These are phyloP conservation scores for Meriones psammophilus DNA, from an alignment of 2,797 vertebrate species.

Conservation along the genomic window DNA sequence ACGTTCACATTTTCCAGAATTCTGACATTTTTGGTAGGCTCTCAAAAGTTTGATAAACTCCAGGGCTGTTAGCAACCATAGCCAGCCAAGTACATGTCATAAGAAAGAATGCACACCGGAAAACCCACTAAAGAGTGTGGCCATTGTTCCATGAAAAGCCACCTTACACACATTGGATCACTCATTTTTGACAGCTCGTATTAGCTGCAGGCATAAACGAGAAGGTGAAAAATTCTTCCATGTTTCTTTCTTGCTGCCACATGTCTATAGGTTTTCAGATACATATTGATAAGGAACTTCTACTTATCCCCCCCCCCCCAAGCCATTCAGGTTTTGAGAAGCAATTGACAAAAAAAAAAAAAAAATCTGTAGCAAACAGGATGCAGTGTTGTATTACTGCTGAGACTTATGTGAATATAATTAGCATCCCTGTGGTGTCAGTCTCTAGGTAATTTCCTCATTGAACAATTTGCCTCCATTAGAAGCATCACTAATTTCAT, in stretches of 20 bases:
- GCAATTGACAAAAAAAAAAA: not conserved
- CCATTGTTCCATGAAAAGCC: not conserved
- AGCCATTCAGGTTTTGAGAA: not conserved
- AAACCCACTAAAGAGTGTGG: not conserved
- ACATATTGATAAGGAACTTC: not conserved
- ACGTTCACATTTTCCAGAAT: conserved; percentile 13
- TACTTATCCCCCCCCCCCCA: not conserved
- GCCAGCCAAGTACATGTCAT: not conserved
- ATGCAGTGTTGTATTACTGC: conserved; percentile 50
- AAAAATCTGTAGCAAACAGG: not conserved
- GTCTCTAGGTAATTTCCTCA: conserved; percentile 67
- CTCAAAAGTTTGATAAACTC: not conserved
- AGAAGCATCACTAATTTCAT: conserved; percentile 71
- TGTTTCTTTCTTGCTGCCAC: not conserved
- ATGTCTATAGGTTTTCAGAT: conserved; percentile 52
- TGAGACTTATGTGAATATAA: conserved; percentile 44
- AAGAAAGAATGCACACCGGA: not conserved
- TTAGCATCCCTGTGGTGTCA: conserved; percentile 65
- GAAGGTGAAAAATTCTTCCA: not conserved
- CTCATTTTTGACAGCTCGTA: not conserved
- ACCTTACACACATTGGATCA: not conserved
- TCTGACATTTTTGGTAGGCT: not conserved
- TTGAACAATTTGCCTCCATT: conserved; percentile 58
- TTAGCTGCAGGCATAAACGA: not conserved
- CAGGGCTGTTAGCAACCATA: not conserved